phyloP scores from a whole-genome alignment of 1,140 invertebrate species.

The Procambarus clarkii region DNA sequence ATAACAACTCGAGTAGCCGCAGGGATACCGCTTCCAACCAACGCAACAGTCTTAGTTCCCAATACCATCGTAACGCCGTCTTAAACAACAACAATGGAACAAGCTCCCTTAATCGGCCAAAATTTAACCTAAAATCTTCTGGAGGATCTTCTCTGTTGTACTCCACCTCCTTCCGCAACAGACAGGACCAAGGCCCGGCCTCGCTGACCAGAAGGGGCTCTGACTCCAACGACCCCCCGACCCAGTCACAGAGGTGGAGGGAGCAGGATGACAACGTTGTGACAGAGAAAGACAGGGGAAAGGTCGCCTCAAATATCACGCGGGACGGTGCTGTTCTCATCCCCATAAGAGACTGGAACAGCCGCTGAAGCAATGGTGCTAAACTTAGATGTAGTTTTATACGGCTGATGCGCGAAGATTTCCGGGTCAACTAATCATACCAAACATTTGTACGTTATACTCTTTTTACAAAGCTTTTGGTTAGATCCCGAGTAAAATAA shows the following conservation, averaged over 20 bases:
- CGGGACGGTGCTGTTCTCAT: conserved; percentile 65
- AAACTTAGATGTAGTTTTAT: neutral
- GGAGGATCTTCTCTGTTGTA: conserved; percentile 51
- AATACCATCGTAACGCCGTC: conserved; percentile 51
- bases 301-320: conserved; percentile 50
- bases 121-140: conserved; percentile 66
- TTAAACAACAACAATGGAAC: conserved; percentile 42
- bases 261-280: conserved; percentile 49
- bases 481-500: neutral
- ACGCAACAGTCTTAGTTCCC: conserved; percentile 54
- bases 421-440: neutral
- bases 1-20: conserved; percentile 32
- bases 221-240: conserved; percentile 17
- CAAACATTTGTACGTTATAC: neutral
- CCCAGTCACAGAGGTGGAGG: conserved; percentile 33
- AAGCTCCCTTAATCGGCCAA: conserved; percentile 49
- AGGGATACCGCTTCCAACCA: conserved; percentile 14
- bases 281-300: conserved; percentile 28
- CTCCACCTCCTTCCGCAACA: conserved; percentile 69
- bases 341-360: conserved; percentile 69
- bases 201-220: conserved; percentile 36
- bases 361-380: conserved; percentile 45
- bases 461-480: neutral
- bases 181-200: conserved; percentile 13
- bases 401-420: neutral